Evolutionary conservation across 2,888 invertebrate species (phyloP).

Genomic region (Heteromyza rotundicornis): DNA sequence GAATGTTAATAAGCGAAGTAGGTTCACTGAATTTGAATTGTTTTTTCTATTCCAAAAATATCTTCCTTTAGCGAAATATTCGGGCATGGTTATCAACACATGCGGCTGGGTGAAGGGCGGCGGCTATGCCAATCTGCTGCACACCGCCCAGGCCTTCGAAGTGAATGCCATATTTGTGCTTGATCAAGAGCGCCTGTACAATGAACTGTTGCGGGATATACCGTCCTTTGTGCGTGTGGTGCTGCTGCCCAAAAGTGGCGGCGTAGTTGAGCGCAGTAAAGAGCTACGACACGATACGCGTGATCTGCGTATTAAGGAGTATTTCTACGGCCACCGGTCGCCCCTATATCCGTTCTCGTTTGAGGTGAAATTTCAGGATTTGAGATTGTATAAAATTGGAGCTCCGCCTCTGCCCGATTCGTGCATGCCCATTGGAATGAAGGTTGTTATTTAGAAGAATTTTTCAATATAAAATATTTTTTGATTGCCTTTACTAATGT

Average conservation of each 20-base stretch:
- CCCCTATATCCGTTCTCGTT: conserved; percentile 92
- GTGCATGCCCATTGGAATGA: conserved; percentile 97
- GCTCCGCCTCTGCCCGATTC: conserved; percentile 93
- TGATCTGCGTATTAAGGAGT: conserved; percentile 85
- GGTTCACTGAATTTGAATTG: conserved; percentile 24
- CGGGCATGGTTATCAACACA: conserved; percentile 95
- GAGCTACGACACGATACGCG: conserved; percentile 75
- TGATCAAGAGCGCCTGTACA: conserved; percentile 95
- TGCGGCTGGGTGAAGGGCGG: conserved; percentile 96
- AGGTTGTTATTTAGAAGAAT: conserved; percentile 62
- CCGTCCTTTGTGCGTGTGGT: conserved; percentile 92
- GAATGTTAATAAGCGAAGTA: conserved; percentile 86
- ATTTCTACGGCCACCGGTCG: conserved; percentile 89
- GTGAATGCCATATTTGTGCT: conserved; percentile 94
- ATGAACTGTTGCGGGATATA: conserved; percentile 91
- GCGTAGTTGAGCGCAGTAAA: conserved; percentile 87
- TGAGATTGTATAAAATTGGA: conserved; percentile 93
- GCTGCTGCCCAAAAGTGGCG: conserved; percentile 93
- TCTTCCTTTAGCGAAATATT: conserved; percentile 70
- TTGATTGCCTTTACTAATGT: too few relatives aligned
- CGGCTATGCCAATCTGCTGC: conserved; percentile 86
- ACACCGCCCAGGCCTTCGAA: conserved; percentile 92
- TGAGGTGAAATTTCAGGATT: conserved; percentile 88
- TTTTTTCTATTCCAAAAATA: not conserved
- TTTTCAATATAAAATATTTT: too few relatives aligned